Conservation (phyloP, 2,797 vertebrate species). For the Paramormyrops hopkinsi region DNA sequence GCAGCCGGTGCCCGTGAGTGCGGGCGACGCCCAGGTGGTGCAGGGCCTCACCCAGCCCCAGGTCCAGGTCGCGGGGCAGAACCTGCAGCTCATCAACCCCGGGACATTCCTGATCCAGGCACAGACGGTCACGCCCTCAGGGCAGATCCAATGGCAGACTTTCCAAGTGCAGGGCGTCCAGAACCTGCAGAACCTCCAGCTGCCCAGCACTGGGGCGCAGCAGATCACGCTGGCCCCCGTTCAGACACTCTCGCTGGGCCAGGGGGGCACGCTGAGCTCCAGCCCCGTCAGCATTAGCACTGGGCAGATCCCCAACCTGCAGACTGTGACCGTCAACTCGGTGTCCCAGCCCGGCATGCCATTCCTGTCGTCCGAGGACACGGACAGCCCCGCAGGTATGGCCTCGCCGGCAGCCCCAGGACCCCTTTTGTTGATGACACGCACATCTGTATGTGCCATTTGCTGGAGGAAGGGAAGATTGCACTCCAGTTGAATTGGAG, state of each 20-base stretch:
- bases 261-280: constrained; percentile 67
- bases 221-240: constrained; percentile 95
- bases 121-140: constrained; percentile 92
- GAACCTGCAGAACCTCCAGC: constrained; percentile 95
- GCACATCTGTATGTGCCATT: background rate
- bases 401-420: background rate
- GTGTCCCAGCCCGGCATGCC: constrained; percentile 78
- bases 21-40: constrained; percentile 77
- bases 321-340: constrained; percentile 97
- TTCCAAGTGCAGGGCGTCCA: constrained; percentile 99
- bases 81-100: constrained; percentile 94
- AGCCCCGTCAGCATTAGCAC: constrained; percentile 73
- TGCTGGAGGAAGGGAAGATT: background rate
- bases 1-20: constrained; percentile 79
- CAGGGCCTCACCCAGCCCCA: constrained; percentile 74
- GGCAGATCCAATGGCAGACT: constrained; percentile 99
- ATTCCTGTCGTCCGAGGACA: constrained; percentile 81
- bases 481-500: background rate
- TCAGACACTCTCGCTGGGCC: constrained; percentile 89
- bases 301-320: constrained; percentile 94
- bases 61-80: constrained; percentile 70
- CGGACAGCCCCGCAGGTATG: constrained; percentile 82
- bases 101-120: constrained; percentile 98
- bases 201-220: constrained; percentile 82
- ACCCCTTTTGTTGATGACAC: background rate